Evolutionary conservation across 2,797 vertebrate genomes (phyloP), one percentile per base, ranked within the genome.

Genomic region (Micropoecilia bifurca): DNA sequence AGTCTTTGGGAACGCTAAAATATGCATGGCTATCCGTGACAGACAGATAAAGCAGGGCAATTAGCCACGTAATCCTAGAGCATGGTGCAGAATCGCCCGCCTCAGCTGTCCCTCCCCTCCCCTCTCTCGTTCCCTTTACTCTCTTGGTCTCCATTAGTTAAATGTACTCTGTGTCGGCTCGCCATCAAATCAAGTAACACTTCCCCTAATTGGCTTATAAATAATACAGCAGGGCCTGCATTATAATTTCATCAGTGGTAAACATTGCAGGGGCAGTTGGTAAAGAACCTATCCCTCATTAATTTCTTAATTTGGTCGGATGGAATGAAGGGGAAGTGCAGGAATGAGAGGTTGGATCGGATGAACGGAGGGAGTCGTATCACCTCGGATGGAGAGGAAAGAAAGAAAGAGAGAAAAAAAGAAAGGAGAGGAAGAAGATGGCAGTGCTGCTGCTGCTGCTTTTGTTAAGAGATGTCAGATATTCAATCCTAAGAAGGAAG

Each of bases 101-200:
- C 93, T 94, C 91, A 87, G 92, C 93, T 94, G 93, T 93, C 95
- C 94, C 88, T 94, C 87, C 90, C 86, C 91, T 89, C 93, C 25
- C 73, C 36, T 59, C 53, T 69, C 91, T 90, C 88, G 88, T 87
- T 93, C 90, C 66, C 87, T 91, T 93, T 91, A 92, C 95, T 95
- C 97, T 94, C 95, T 96, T 96, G 97, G 95, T 98, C 97, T 98
- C 97, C 97, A 98, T 99, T 99, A 99, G 98, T 98, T 99, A 99
- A 99, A 99, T 99, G 98, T 97, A 97, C 98, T 98, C 97, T 97
- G 97, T 97, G 96, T 97, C 97, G 97, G 96, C 97, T 97, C 96
- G 97, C 97, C 97, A 99, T 99, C 98, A 99, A 99, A 99, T 99
- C 98, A 99, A 98, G 98, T 97, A 99, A 99, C 98, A 99, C 98